Conservation (phyloP, 2,888 invertebrate species). For the Pollenia angustigena region DNA sequence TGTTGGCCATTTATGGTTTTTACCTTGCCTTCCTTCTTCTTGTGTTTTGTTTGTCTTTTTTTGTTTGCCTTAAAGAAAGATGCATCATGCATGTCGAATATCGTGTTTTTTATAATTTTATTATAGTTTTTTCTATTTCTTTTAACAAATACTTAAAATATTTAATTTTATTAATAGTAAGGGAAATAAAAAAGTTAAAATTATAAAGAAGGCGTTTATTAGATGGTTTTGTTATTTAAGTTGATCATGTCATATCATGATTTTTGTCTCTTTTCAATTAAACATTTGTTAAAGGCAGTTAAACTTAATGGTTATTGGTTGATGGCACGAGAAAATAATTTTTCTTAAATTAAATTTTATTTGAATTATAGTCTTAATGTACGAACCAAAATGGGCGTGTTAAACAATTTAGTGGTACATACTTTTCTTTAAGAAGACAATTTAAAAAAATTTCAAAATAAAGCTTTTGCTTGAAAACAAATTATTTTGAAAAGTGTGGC, state of each 20-base stretch:
- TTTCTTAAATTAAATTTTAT: neutral
- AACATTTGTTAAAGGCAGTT: slow-evolving; percentile 70
- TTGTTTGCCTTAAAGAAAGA: slow-evolving; percentile 22
- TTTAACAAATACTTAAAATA: slow-evolving; percentile 25
- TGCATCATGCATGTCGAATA: slow-evolving; percentile 60
- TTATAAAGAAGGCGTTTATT: slow-evolving; percentile 56
- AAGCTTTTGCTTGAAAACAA: neutral
- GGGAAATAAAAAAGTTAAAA: slow-evolving; percentile 25
- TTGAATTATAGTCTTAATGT: too few relatives aligned
- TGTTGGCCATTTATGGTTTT: slow-evolving; percentile 44
- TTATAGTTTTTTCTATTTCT: neutral
- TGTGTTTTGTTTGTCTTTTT: neutral
- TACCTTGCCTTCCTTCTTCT: slow-evolving; percentile 15
- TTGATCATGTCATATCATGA: slow-evolving; percentile 42
- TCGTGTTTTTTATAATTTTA: slow-evolving; percentile 25
- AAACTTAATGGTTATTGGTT: slow-evolving; percentile 61
- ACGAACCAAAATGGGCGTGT: too few relatives aligned
- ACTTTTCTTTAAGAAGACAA: too few relatives aligned
- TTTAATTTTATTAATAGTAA: slow-evolving; percentile 10
- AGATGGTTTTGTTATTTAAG: slow-evolving; percentile 34
- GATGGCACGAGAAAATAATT: slow-evolving; percentile 47
- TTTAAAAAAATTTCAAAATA: too few relatives aligned
- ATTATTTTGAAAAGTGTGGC: too few relatives aligned
- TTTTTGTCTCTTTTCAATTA: slow-evolving; percentile 74
- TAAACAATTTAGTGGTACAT: too few relatives aligned